Evolutionary conservation across 2,888 invertebrate species (phyloP), one percentile per base, ranked within the genome.

Genomic region (Eucera pruinosa): DNA sequence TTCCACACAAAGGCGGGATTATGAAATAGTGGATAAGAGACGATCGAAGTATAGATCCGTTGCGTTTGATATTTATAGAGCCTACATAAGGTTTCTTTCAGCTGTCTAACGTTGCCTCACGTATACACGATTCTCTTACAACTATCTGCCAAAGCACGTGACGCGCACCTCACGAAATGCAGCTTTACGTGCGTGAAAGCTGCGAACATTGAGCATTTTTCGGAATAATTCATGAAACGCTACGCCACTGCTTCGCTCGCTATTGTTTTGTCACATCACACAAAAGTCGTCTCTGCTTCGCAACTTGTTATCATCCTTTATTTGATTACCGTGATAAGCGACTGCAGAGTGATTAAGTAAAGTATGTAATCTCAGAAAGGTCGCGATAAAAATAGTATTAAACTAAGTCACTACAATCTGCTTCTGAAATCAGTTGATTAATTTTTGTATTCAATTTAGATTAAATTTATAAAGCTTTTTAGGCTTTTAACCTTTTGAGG

Each of bases 61-160:
- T 7, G 25, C 45, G 15, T 54, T 66, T 66, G 41, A 66, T n/a
- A 45, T 62, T 60, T 67, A 6, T 36, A 43, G 2, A 13, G 54
- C 5, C 23, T 18, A 13, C 41, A 3, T 85, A 87, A 78, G 87
- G 87, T 78, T 87, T 87, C 87, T n/a, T 39, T 58, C 47, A 20
- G 48, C 52, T 48, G 15, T 30, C 20, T 30, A 36, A 36, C 52
- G 23, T 9, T 20, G 33, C 4, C 3, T 5, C 33, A 18, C 23
- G 2, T 18, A n/a, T n/a, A n/a, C n/a, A 54, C 41, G 45, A 54
- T 54, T 27, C 52, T 27, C 41, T 65, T 3, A n/a, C 9, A 15
- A 55, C 13, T 47, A 25, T 57, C 47, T 1, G 15, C 33, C n/a
- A n/a, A 18, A 50, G 20, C 39, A 45, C 50, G n/a, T 45, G 50